A percentile compares a stretch with the other conserved stretches of the same genome.
phyloP scores from a whole-genome alignment of 2,797 vertebrate species.

The Potorous gilbertii region DNA sequence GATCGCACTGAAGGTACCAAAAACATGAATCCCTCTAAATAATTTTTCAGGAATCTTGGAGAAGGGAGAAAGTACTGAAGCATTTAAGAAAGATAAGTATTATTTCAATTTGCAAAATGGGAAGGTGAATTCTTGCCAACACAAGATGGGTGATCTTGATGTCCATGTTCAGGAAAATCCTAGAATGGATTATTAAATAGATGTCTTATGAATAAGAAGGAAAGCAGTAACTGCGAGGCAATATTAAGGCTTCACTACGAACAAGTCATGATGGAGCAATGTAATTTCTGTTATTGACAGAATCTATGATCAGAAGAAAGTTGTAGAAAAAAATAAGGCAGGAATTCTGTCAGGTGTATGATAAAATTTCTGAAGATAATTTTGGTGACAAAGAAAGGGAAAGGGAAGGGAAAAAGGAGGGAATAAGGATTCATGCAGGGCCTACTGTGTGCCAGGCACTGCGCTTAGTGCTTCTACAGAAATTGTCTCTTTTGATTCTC shows the following conservation, averaged over 20 bases:
- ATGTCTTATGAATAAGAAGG: not conserved
- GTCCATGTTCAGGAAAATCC: not conserved
- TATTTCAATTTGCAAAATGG: not conserved
- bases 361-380: not conserved
- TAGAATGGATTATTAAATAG: not conserved
- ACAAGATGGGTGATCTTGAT: not conserved
- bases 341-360: not conserved
- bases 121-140: not conserved
- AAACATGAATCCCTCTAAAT: not conserved
- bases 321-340: not conserved
- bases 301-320: not conserved
- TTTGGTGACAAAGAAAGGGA: not conserved
- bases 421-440: not conserved
- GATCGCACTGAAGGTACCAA: not conserved
- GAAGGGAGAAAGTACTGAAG: not conserved
- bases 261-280: not conserved
- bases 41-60: not conserved
- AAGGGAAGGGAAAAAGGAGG: not conserved
- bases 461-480: not conserved
- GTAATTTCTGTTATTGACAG: not conserved
- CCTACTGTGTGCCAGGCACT: not conserved
- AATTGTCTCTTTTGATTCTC: not conserved
- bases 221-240: not conserved
- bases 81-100: not conserved
- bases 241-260: not conserved